Evolutionary conservation across 2,888 invertebrate species (phyloP).

Genomic region (Mythimna pallens): DNA sequence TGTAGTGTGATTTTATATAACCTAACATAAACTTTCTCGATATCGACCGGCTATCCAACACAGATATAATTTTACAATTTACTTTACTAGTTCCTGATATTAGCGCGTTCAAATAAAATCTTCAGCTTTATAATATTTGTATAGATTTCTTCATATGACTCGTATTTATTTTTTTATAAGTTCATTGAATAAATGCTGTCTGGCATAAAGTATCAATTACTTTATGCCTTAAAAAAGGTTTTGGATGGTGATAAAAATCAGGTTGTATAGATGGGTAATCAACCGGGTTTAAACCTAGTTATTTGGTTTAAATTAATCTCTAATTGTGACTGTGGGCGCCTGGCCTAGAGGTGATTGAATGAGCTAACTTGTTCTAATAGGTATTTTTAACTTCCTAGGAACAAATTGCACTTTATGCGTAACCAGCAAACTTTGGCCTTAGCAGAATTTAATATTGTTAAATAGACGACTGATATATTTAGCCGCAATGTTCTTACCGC

Average conservation of each 20-base stretch:
- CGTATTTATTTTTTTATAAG: not conserved
- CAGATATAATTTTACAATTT: too few species aligned
- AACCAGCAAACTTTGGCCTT: constrained; percentile 50
- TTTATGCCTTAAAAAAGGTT: not conserved
- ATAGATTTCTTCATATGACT: not conserved
- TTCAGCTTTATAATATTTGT: too few species aligned
- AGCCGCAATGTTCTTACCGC: constrained; percentile 47
- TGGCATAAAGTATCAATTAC: not conserved
- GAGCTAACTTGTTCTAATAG: constrained; percentile 50
- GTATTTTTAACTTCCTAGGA: constrained; percentile 26
- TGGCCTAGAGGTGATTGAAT: constrained; percentile 62
- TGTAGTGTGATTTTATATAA: too few species aligned
- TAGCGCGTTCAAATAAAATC: too few species aligned
- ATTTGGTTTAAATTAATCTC: not conserved
- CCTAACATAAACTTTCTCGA: too few species aligned
- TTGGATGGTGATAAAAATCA: not conserved
- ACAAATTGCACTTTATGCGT: constrained; percentile 49
- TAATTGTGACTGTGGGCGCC: constrained; percentile 43
- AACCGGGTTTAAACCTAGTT: not conserved
- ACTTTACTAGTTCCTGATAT: too few species aligned
- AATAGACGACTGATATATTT: constrained; percentile 59
- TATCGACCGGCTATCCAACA: too few species aligned
- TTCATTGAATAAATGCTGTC: not conserved
- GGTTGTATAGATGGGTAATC: not conserved
- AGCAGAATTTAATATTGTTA: constrained; percentile 45